These are phyloP conservation scores for Pica pica DNA, from an alignment of 2,113 vertebrate genomes.

Conservation along the genomic window DNA sequence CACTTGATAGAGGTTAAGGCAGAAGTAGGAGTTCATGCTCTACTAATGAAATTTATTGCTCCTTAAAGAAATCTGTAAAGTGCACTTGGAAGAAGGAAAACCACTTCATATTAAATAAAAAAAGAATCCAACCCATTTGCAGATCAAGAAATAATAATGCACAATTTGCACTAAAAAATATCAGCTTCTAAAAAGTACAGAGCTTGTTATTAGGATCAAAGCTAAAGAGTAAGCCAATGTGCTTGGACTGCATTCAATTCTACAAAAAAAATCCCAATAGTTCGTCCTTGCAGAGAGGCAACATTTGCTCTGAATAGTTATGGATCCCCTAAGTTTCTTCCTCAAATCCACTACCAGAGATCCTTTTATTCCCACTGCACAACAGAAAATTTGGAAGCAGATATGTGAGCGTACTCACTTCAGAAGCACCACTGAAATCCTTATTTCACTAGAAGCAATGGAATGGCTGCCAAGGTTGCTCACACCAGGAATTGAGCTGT, in stretches of 20 bases:
- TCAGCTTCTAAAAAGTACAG: neutral
- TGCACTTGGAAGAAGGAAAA: neutral
- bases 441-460: neutral
- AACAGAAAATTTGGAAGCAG: neutral
- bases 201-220: neutral
- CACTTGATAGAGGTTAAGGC: neutral
- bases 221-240: neutral
- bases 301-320: neutral
- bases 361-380: neutral
- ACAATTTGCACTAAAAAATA: neutral
- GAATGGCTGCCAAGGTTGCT: rapidly evolving
- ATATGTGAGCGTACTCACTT: neutral
- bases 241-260: neutral
- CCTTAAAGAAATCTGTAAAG: neutral
- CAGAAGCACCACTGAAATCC: neutral
- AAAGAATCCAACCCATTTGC: neutral
- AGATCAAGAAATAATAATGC: neutral
- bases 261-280: neutral
- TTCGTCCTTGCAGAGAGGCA: neutral
- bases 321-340: neutral
- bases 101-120: neutral
- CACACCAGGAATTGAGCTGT: neutral
- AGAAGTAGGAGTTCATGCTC: neutral
- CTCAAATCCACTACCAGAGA: neutral
- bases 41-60: neutral